Conservation (phyloP, 1,140 invertebrate species). For the Brachionus paranguensis region DNA sequence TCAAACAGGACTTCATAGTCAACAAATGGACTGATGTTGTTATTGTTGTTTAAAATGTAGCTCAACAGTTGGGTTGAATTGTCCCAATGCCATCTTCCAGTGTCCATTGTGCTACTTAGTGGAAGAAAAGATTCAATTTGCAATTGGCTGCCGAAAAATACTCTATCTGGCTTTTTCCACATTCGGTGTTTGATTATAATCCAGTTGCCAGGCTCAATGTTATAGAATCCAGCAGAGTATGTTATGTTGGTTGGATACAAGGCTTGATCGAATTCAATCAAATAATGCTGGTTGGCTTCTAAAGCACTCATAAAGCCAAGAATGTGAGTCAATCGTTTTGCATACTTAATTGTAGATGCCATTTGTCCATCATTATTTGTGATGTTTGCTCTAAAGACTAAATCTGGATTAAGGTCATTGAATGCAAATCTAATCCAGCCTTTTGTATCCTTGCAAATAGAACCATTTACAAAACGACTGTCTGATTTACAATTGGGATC, state of each 20-base stretch:
- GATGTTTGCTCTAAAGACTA: neutral
- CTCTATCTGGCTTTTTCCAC: slow-evolving; percentile 27
- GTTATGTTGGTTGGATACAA: slow-evolving; percentile 11
- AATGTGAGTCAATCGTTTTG: neutral
- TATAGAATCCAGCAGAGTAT: neutral
- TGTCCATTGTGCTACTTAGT: neutral
- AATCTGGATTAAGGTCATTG: neutral
- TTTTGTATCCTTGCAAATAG: neutral
- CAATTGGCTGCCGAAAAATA: neutral
- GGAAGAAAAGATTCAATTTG: neutral
- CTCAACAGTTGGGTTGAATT: neutral
- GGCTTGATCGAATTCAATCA: neutral
- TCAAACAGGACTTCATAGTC: slow-evolving; percentile 13
- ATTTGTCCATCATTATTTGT: neutral
- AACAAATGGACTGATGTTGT: neutral
- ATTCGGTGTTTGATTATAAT: slow-evolving; percentile 23
- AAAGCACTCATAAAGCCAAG: neutral
- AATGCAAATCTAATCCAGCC: slow-evolving; percentile 26
- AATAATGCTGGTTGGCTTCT: slow-evolving; percentile 22
- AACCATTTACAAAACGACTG: neutral
- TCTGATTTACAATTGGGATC: neutral
- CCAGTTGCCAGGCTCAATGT: neutral
- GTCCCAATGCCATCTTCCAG: slow-evolving; percentile 16
- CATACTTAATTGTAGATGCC: neutral
- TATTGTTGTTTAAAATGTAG: slow-evolving; percentile 3